Evolutionary conservation across 2,113 vertebrate genomes (phyloP), one percentile per base, ranked within the genome.

Genomic region (Gobiocypris rarus): DNA sequence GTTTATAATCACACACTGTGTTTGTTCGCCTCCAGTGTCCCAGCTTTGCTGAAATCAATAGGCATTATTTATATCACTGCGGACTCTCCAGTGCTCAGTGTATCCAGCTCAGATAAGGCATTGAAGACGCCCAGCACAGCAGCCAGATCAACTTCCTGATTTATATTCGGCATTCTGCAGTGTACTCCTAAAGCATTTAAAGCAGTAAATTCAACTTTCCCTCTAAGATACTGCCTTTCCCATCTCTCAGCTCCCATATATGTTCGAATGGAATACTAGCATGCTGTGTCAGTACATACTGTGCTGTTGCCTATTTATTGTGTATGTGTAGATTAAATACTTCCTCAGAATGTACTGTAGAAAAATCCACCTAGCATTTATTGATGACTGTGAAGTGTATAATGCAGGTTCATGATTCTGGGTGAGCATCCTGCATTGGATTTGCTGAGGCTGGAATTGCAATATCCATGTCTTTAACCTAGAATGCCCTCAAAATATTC

Each of bases 141-240:
- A 89, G 89, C 91, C 87, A 91, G 91, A 93, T 92, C 92, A 91
- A 92, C 92, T 92, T 90, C 84, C 84, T 88, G 91, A 92, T 93
- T 92, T 93, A 92, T 87, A 79, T 79, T 48, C 58, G 2, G 34
- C n/a, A 61, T 90, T 71, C 75, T 69, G 4, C 9, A 48, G 41
- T 79, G 67, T 76, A 92, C 85, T 86, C 84, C 83, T 83, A 38
- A 75, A 67, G 58, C 58, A 79, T 79, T 79, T 79, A 45, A 79
- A 75, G 56, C 45, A 41, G 31, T 63, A 61, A 58, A 24, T 56
- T 43, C 54, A 56, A 19, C 17, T 82, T 79, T 28, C n/a, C 22
- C 31, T 22, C n/a, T 79, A 17, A 63, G 9, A 63, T 28, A 45
- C 58, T 48, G 8, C 73, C 82, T 86, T 28, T 79, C 5, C 24